Evolutionary conservation across 2,888 invertebrate species (phyloP).

Genomic region (Erebia palarica): DNA sequence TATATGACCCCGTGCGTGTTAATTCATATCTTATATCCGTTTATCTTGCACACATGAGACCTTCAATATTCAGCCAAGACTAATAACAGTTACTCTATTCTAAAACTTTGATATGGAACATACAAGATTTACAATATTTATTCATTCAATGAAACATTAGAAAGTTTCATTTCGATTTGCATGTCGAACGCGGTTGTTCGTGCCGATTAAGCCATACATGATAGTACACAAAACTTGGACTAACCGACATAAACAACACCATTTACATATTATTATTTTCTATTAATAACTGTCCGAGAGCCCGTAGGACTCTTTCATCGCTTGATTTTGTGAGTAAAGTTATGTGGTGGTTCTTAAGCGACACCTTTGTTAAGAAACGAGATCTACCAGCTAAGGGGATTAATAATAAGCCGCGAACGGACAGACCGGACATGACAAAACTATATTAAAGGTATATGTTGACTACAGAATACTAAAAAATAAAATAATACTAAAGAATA

Average conservation of each 20-base stretch:
- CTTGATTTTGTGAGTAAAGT: no score
- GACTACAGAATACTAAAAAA: no score
- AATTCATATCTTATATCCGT: not conserved
- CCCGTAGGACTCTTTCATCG: no score
- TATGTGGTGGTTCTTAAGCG: no score
- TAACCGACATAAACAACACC: not conserved
- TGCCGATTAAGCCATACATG: not conserved
- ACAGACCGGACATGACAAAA: no score
- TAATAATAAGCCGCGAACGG: no score
- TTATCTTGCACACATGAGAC: not conserved
- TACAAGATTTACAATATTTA: conserved; percentile 8
- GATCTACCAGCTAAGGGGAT: no score
- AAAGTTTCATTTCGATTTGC: not conserved
- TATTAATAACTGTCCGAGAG: no score
- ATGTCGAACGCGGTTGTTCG: conserved; percentile 9
- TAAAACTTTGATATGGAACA: conserved; percentile 15
- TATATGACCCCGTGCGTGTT: no score
- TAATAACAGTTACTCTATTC: conserved; percentile 20
- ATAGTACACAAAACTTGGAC: not conserved
- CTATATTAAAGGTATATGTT: no score
- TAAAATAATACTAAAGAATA: no score
- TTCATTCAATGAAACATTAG: not conserved
- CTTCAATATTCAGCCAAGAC: conserved; percentile 9
- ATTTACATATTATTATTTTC: not conserved
- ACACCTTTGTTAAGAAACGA: no score